Base-by-base conservation (phyloP, 1,140 invertebrate species). In the Drosophila virilis region DNA sequence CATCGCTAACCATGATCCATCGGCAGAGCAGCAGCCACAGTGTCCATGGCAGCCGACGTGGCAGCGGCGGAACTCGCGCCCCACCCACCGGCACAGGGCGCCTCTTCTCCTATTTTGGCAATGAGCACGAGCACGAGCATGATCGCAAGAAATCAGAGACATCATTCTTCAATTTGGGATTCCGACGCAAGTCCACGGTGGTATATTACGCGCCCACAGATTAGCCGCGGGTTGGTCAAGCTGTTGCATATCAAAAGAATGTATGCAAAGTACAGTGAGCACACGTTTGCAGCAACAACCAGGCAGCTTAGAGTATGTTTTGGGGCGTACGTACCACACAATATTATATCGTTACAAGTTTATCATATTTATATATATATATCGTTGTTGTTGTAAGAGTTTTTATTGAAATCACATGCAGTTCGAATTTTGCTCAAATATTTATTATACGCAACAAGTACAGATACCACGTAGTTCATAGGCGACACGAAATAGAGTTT, bases 121-220 rank as follows among this genome's bases (percentile, higher is more conserved):
- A 85, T 55, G 91, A 90, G 46, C 77, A 80, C 38, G 83, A 92
- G 28, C 85, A 91, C 52, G 91, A 92, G 7, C 89, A 79, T 40
- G 90, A 92, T 37, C 90, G 90, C 28, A 92, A 92, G 48, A 91
- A 91, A 40, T 92, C 91, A 33, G 91, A 92, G 65, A 92, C 91
- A 13, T 91, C 89, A 4, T 92, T 92, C 61, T 92, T 92, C 54
- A 92, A 91, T 66, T 68, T 92, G 58, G 91, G 91, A 48, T 92
- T 92, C 60, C 74, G 91, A 10, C 86, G 91, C 51, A 92, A 92
- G 59, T 92, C 91, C 40, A 91, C 91, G 3, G 85, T 92, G 46
- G 88, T 91, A 6, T 92, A 92, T 22, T 92, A 92, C 71, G 91
- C 91, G 45, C 90, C 83, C 55, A 78, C 79, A 43, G 74, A 86